Conservation (phyloP, 2,888 invertebrate genomes). For the Lamellibrachia columna region DNA sequence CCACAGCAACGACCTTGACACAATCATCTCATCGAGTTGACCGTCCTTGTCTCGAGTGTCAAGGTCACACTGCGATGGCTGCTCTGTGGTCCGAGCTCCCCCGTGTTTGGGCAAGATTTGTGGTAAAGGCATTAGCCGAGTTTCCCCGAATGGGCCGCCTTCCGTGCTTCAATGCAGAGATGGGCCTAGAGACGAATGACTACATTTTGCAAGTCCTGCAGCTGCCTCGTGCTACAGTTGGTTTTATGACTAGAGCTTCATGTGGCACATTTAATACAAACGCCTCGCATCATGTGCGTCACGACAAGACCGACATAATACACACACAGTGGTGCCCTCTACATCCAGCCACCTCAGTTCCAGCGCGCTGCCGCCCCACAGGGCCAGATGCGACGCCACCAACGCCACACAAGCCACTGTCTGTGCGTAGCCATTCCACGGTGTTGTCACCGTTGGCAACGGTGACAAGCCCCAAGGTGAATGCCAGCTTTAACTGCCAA, state of each 20-base stretch:
- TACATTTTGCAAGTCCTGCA: constrained; percentile 16
- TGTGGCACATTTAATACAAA: constrained; percentile 11
- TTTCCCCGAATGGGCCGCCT: not conserved
- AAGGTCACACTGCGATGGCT: not conserved
- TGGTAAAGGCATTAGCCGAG: constrained; percentile 4
- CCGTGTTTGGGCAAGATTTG: not conserved
- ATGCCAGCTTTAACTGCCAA: constrained; percentile 37
- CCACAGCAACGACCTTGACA: not conserved
- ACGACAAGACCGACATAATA: not conserved
- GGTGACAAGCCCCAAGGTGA: constrained; percentile 17
- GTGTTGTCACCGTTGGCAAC: constrained; percentile 13
- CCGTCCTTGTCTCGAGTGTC: not conserved
- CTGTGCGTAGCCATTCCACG: not conserved
- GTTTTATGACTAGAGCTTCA: constrained; percentile 3
- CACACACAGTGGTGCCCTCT: not conserved
- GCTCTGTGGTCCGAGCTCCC: not conserved
- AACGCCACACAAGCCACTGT: not conserved
- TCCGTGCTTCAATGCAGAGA: not conserved
- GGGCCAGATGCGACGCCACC: not conserved
- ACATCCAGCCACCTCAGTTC: not conserved
- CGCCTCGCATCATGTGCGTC: not conserved
- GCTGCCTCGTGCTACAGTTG: not conserved
- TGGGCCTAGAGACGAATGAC: not conserved
- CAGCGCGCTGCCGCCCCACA: not conserved
- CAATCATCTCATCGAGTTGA: not conserved